phyloP scores from a whole-genome alignment of 2,888 invertebrate genomes.

The Lithophane socia region DNA sequence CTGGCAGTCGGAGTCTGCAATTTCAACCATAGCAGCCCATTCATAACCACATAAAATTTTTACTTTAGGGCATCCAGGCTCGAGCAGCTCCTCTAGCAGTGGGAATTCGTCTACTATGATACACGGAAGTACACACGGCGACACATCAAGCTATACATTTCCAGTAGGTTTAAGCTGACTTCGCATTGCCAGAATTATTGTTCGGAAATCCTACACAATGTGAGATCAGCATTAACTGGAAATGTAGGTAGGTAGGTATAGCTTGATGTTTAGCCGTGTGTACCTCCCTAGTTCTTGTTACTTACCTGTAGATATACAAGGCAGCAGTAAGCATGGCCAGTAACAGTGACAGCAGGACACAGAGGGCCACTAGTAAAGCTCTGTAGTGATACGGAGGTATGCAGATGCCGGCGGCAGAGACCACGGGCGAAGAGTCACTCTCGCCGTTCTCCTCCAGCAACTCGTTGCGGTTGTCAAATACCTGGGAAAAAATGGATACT shows the following conservation, averaged over 20 bases:
- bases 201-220: too few species aligned
- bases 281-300: neutral
- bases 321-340: slow-evolving; percentile 94
- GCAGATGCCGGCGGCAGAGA: slow-evolving; percentile 93
- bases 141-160: too few species aligned
- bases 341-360: slow-evolving; percentile 93
- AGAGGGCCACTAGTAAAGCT: slow-evolving; percentile 94
- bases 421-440: slow-evolving; percentile 91
- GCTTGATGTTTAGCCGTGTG: too few species aligned
- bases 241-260: too few species aligned
- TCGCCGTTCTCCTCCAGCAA: slow-evolving; percentile 92
- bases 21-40: neutral
- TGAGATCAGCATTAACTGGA: too few species aligned
- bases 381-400: slow-evolving; percentile 96
- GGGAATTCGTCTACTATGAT: neutral
- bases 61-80: neutral
- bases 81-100: neutral
- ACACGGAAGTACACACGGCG: too few species aligned
- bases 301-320: slow-evolving; percentile 94
- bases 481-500: slow-evolving; percentile 85
- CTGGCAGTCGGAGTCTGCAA: neutral
- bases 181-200: too few species aligned
- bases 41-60: neutral
- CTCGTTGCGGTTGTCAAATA: slow-evolving; percentile 95
- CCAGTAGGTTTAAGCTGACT: too few species aligned